phyloP scores from a whole-genome alignment of 30 jellyfish, hydroid and myxozoan species.

The Phacellophora camtschatica region DNA sequence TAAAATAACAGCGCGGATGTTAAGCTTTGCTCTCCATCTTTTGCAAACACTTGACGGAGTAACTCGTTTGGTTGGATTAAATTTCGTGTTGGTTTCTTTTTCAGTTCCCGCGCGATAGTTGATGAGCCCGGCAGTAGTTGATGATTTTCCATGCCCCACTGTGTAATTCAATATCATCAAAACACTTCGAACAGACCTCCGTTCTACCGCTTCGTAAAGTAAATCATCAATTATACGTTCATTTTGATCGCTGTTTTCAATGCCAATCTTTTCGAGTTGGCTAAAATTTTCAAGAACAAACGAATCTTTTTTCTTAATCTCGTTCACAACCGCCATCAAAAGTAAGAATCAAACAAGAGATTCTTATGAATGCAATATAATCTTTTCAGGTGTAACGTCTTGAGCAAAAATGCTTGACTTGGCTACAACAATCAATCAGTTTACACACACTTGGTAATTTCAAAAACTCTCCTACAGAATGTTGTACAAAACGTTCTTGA shows the following conservation, averaged over 20 bases:
- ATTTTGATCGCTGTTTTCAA: neutral
- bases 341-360: no score
- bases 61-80: no score
- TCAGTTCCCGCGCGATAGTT: neutral
- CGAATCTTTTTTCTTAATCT: neutral
- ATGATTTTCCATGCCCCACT: neutral
- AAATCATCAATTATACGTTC: neutral
- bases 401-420: no score
- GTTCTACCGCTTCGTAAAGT: slow-evolving; percentile 34
- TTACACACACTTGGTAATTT: no score
- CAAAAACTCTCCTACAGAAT: no score
- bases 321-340: neutral
- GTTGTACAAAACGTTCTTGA: no score
- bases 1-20: slow-evolving; percentile 42
- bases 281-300: neutral
- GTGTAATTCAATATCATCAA: neutral
- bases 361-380: no score
- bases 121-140: neutral
- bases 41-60: slow-evolving; percentile 3
- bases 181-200: neutral
- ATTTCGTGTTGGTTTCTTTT: neutral
- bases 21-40: slow-evolving; percentile 18
- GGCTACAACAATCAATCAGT: no score
- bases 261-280: neutral
- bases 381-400: no score